Base-by-base conservation (phyloP, 1,140 invertebrate species). In the Rhagoletis pomonella region DNA sequence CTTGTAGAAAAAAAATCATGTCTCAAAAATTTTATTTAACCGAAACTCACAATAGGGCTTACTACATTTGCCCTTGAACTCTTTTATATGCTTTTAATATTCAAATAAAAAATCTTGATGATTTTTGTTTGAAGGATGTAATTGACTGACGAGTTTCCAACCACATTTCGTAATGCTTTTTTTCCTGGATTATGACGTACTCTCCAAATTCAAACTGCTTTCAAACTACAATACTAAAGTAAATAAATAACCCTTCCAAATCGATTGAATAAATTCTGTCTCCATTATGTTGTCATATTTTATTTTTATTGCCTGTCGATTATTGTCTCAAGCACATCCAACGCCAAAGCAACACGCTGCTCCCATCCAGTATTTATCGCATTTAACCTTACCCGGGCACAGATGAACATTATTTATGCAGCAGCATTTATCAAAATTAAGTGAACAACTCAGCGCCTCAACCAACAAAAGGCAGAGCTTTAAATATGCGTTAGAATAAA, bases 401-500 rank as follows among this genome's bases (percentile, higher is more conserved):
- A 29, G 29, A 29, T 29, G 29, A 29, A 29, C 67, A 73, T 73
- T 73, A 73, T 47, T 47, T 73, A 73, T 73, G 17, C 42, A 73
- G 44, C 10, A 73, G 67, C 67, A 73, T 73, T 73, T 73, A 73
- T 73, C 67, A 73, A 73, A 73, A 73, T 73, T 73, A 73, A 81
- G 19, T 81, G 47, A 81, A 81, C 19, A 81, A 29, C 47, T 81
- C 47, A 29, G 50, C 73, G 19, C 47, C 55, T 58, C 17, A 81
- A 47, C 2, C 9, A 17, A 55, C 50, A 73, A 73, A 44, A n/a
- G 29, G 3, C 2, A 47, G 47, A 29, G 29, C 29, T 29, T 29
- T 29, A n/a, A 4, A n/a, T 17, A 47, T 14, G 39, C 10, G 10
- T 7, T 1, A 19, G 47, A 50, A 81, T 55, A 55, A 7, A 29